These are phyloP conservation scores for Cynocephalus volans DNA, from an alignment of 2,113 vertebrate genomes.

Conservation along the genomic window DNA sequence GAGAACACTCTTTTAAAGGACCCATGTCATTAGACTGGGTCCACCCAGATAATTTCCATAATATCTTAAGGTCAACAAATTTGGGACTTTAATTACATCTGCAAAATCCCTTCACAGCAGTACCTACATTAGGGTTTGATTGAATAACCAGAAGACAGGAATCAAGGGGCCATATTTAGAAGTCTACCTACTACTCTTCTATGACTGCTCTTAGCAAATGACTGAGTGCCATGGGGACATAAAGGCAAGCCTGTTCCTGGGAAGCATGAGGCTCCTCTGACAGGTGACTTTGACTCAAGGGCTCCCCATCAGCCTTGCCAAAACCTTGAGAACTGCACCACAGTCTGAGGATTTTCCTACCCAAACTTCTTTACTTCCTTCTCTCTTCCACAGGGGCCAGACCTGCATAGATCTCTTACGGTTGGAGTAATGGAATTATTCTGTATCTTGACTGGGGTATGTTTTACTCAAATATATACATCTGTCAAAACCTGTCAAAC, in stretches of 20 bases:
- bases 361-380: background rate
- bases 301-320: background rate
- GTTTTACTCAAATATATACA: background rate
- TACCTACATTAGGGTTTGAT: background rate
- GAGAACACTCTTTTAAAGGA: background rate
- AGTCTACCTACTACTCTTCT: background rate
- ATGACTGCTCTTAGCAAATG: background rate
- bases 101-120: background rate
- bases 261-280: background rate
- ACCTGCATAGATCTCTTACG: background rate
- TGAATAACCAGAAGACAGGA: background rate
- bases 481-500: background rate
- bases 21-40: background rate
- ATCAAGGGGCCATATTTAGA: background rate
- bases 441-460: background rate
- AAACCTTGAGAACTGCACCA: background rate
- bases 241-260: background rate
- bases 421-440: background rate
- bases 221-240: background rate
- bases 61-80: background rate
- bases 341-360: background rate
- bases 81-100: background rate
- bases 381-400: background rate
- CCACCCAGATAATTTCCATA: background rate
- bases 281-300: background rate